phyloP scores from a whole-genome alignment of 2,113 vertebrate species.

The Xenus cinereus region DNA sequence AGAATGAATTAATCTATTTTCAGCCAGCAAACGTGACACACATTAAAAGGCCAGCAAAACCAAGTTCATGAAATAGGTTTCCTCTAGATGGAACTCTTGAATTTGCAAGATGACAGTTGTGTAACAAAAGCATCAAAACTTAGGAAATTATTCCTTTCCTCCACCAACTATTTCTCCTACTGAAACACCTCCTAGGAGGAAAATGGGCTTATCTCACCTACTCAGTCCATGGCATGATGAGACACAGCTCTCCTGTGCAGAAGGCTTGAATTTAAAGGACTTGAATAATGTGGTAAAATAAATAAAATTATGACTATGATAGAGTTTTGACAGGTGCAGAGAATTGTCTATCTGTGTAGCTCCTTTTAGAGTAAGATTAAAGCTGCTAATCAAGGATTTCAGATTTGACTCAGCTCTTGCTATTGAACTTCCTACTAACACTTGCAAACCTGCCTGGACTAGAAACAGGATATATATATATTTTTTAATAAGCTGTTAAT shows the following conservation, averaged over 20 bases:
- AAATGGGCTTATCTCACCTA: slow-evolving; percentile 25
- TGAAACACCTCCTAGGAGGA: not conserved
- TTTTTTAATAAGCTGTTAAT: not conserved
- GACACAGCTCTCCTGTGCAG: not conserved
- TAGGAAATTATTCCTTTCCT: slow-evolving; percentile 34
- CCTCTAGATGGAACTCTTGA: slow-evolving; percentile 61
- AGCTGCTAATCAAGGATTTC: not conserved
- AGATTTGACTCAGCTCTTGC: not conserved
- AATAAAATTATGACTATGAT: not conserved
- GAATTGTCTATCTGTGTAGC: not conserved
- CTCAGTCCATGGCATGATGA: not conserved
- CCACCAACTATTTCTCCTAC: not conserved
- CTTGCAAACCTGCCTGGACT: not conserved
- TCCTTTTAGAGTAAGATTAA: not conserved
- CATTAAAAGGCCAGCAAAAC: not conserved
- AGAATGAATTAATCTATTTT: not conserved
- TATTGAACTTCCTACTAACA: not conserved
- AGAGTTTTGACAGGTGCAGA: not conserved
- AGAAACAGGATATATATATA: not conserved
- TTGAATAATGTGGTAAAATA: slow-evolving; percentile 17
- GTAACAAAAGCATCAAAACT: slow-evolving; percentile 8
- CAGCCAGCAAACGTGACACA: not conserved
- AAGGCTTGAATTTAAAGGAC: slow-evolving; percentile 28
- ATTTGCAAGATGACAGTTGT: slow-evolving; percentile 14
- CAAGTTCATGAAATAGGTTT: slow-evolving; percentile 19